phyloP scores from a whole-genome alignment of 2,113 vertebrate species.

The Anolis sagrei region DNA sequence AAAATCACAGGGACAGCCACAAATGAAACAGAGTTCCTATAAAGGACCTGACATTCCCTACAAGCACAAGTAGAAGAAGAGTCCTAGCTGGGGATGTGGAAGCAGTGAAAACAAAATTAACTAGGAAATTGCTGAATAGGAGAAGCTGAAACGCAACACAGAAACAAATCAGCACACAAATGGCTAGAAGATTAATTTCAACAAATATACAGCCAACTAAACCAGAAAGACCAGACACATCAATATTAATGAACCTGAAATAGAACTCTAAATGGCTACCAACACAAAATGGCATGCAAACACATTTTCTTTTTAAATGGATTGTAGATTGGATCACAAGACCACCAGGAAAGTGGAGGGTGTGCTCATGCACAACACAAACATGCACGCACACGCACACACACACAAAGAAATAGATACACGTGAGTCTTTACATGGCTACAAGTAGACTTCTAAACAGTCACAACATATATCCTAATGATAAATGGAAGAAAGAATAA shows the following conservation, averaged over 20 bases:
- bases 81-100: slow-evolving; percentile 72
- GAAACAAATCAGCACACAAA: slow-evolving; percentile 73
- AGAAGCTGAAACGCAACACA: slow-evolving; percentile 60
- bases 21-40: slow-evolving; percentile 76
- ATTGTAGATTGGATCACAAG: slow-evolving; percentile 75
- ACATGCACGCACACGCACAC: neutral
- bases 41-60: slow-evolving; percentile 74
- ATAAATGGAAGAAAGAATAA: slow-evolving; percentile 60
- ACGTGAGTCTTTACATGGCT: slow-evolving; percentile 56
- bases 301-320: slow-evolving; percentile 79
- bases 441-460: slow-evolving; percentile 69
- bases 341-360: slow-evolving; percentile 71
- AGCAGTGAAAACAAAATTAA: slow-evolving; percentile 84
- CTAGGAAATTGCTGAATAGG: slow-evolving; percentile 70
- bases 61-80: slow-evolving; percentile 71
- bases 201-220: slow-evolving; percentile 72
- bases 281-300: slow-evolving; percentile 67
- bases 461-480: slow-evolving; percentile 64
- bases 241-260: slow-evolving; percentile 84
- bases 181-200: slow-evolving; percentile 78
- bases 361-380: neutral
- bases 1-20: slow-evolving; percentile 83
- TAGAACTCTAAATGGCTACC: slow-evolving; percentile 70
- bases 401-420: neutral
- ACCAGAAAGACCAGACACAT: slow-evolving; percentile 70